Base-by-base conservation (phyloP, 37 sponge, comb jelly and placozoan genomes). In the Aplysina aerophoba region DNA sequence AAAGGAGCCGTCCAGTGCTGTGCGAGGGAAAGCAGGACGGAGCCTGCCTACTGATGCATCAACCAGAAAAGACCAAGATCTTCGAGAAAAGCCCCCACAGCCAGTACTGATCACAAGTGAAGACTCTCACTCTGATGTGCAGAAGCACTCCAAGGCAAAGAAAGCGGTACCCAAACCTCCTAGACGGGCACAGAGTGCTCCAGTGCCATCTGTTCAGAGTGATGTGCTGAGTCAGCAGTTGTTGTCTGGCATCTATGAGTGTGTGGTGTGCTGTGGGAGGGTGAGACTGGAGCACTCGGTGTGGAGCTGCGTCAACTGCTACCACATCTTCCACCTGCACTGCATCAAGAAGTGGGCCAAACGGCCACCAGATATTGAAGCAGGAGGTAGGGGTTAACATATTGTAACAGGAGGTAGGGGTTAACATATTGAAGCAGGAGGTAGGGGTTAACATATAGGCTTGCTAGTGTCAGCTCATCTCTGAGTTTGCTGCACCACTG, bases 261-360 rank as follows among this genome's bases (percentile, higher is more conserved):
- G 94, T 58, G 88, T 90, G 90, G 88, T 94, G 34, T 94, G 95
- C 67, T 94, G 91, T 82, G 89, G 89, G 19, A 16, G 81, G 16
- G 92, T 96, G 16, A 33, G 79, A 38, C 61, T 22, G 24, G 73
- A 73, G 0, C 85, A 93, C 20, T 44, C 75, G 17, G 86, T 96
- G 31, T 96, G 96, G 96, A 87, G 83, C 57, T 96, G 96, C 59
- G 33, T 17, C 34, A 75, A 50, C 30, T 96, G 96, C 60, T 93
- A 75, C 63, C 89, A 91, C 69, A 61, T 96, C 55, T 96, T 93
- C 73, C 96, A 96, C 74, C 81, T 96, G 38, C 65, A 40, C 58
- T 96, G 96, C 57, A 88, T 96, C 55, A 44, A 57, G 79, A 85
- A 87, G 57, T 96, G 96, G 96, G 96, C 94, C 36, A 83, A 69